A percentile compares a stretch with the other conserved stretches of the same genome.
These are phyloP conservation scores for Ispidina picta DNA, from an alignment of 2,797 vertebrate species.

Conservation along the genomic window DNA sequence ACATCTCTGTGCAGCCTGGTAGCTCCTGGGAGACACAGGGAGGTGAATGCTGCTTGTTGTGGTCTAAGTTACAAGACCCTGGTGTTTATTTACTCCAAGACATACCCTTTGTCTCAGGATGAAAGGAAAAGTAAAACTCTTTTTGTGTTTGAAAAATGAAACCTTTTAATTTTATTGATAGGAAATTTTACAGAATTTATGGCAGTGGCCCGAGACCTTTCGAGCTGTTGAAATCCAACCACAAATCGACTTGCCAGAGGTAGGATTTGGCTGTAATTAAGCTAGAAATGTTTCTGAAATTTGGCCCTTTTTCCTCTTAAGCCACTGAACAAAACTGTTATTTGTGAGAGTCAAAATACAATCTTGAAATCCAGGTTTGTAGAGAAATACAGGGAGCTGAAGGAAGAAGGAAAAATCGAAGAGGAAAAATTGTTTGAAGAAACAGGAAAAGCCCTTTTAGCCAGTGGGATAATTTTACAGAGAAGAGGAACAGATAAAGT, in stretches of 20 bases:
- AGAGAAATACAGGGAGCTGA: constrained; percentile 84
- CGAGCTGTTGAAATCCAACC: constrained; percentile 81
- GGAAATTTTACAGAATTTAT: constrained; percentile 88
- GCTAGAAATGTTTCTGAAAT: rapidly evolving
- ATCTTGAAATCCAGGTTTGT: constrained; percentile 84
- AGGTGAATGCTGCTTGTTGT: rapidly evolving
- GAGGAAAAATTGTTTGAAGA: constrained; percentile 85
- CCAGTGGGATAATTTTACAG: constrained; percentile 83
- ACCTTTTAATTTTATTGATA: constrained; percentile 42
- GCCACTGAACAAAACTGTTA: rapidly evolving
- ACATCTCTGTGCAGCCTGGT: rapidly evolving
- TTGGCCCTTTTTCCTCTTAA: rapidly evolving
- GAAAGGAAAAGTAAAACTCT: background rate
- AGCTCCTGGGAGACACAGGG: rapidly evolving
- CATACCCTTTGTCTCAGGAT: background rate
- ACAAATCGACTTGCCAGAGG: constrained; percentile 88
- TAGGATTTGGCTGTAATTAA: background rate
- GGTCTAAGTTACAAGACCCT: rapidly evolving
- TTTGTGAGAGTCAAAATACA: background rate
- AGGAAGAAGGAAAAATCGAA: constrained; percentile 77
- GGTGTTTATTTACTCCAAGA: rapidly evolving
- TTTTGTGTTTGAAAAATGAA: background rate
- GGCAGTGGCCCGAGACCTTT: constrained; percentile 80
- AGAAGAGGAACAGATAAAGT: constrained; percentile 75
- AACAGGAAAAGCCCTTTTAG: constrained; percentile 85